These are phyloP conservation scores for Hipposideros larvatus DNA, from an alignment of 2,797 vertebrate species.

Conservation along the genomic window DNA sequence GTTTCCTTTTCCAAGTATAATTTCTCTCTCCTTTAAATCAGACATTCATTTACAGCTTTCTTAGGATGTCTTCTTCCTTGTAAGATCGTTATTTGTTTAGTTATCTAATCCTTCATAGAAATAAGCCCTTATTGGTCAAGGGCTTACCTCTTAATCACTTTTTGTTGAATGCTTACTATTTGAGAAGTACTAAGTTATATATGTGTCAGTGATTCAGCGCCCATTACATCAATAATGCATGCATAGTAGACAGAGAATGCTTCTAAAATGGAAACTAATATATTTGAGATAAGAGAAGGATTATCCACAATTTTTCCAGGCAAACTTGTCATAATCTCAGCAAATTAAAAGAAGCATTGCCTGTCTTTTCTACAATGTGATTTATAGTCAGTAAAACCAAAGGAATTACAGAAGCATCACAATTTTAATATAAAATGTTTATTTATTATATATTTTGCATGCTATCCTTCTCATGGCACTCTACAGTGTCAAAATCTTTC, in stretches of 20 bases:
- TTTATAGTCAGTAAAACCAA: background rate
- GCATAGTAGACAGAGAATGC: background rate
- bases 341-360: background rate
- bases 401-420: background rate
- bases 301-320: background rate
- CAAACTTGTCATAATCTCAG: background rate
- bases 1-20: background rate
- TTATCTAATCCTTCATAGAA: background rate
- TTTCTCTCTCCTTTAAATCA: background rate
- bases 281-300: background rate
- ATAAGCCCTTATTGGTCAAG: background rate
- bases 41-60: background rate
- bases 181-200: background rate
- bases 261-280: constrained; percentile 9
- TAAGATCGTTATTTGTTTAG: background rate
- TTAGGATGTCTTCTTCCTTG: background rate
- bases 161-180: background rate
- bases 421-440: constrained; percentile 47
- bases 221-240: background rate
- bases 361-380: background rate
- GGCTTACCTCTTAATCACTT: background rate
- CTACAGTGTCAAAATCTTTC: constrained; percentile 47
- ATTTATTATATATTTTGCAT: background rate
- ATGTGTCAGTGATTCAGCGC: background rate
- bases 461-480: background rate